These are phyloP conservation scores for Melieria picta DNA, from an alignment of 2,888 invertebrate species.

Conservation along the genomic window DNA sequence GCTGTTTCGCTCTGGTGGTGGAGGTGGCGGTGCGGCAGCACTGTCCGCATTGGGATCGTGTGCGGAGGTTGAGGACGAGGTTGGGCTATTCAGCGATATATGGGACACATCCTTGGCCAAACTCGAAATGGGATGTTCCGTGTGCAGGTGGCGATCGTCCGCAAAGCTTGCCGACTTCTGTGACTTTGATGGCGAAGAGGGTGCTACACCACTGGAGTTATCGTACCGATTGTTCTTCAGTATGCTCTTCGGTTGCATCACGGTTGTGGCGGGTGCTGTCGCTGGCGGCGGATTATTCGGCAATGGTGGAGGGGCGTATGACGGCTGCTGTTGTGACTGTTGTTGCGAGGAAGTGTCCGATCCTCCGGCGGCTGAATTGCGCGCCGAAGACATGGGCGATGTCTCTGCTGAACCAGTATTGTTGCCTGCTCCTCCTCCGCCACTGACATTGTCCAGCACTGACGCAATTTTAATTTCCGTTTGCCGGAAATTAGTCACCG, in stretches of 20 bases:
- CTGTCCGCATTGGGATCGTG: conserved; percentile 46
- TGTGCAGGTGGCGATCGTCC: conserved; percentile 60
- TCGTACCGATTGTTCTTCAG: conserved; percentile 64
- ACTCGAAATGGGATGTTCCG: conserved; percentile 59
- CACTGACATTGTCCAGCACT: conserved; percentile 42
- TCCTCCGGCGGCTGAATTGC: conserved; percentile 39
- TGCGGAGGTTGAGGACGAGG: conserved; percentile 9
- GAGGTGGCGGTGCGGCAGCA: conserved; percentile 68
- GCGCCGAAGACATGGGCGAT: conserved; percentile 53
- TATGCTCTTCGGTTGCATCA: conserved; percentile 64
- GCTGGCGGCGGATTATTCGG: conserved; percentile 37
- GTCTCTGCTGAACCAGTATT: conserved; percentile 49
- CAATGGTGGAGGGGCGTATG: conserved; percentile 32
- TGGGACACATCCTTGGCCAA: conserved; percentile 59
- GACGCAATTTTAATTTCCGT: conserved; percentile 61
- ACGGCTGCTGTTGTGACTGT: conserved; percentile 36
- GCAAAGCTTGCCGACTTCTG: conserved; percentile 65
- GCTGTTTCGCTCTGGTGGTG: conserved; percentile 88
- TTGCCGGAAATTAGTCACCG: conserved; percentile 66
- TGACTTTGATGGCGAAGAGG: conserved; percentile 65
- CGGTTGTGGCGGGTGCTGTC: conserved; percentile 31
- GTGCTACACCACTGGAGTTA: conserved; percentile 52
- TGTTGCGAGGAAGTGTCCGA: conserved; percentile 12
- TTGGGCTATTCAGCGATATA: conserved; percentile 47
- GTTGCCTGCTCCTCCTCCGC: conserved; percentile 13